Percentiles rank a stretch among this genome's conserved stretches.
Evolutionary conservation across 2,888 invertebrate species (phyloP).

Genomic region (Cerastoderma edule): DNA sequence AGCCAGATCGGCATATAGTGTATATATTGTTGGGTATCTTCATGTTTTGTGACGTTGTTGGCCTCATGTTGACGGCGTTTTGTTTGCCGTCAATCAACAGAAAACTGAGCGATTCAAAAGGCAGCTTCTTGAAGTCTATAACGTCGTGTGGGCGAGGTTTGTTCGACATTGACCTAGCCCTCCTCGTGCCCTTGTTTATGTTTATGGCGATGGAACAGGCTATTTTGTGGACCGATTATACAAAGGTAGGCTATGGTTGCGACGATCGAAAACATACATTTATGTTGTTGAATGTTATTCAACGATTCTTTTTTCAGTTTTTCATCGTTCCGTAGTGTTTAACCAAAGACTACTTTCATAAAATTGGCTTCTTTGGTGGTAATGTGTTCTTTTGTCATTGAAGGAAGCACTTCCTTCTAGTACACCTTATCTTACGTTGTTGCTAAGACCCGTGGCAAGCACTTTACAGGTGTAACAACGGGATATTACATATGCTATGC

Average conservation of each 20-base stretch:
- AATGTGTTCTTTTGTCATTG: too few species aligned
- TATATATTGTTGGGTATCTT: constrained; percentile 76
- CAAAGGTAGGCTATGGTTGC: constrained; percentile 80
- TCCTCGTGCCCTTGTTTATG: constrained; percentile 78
- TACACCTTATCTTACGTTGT: too few species aligned
- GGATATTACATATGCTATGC: too few species aligned
- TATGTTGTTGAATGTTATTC: too few species aligned
- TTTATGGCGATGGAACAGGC: constrained; percentile 80
- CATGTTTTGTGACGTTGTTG: constrained; percentile 71
- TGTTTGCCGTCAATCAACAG: constrained; percentile 69
- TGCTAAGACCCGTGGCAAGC: too few species aligned
- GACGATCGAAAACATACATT: too few species aligned
- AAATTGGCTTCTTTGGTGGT: too few species aligned
- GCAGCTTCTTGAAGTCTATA: constrained; percentile 51
- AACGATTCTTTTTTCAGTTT: too few species aligned
- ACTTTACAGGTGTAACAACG: too few species aligned
- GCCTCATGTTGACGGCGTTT: constrained; percentile 66
- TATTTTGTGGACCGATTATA: constrained; percentile 78
- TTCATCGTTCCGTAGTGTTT: too few species aligned
- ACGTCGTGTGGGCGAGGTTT: constrained; percentile 66
- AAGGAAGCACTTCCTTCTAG: too few species aligned
- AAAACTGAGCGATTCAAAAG: constrained; percentile 39
- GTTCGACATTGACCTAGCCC: constrained; percentile 65
- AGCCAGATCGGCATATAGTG: constrained; percentile 67
- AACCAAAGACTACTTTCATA: too few species aligned